Percentiles rank a stretch among this genome's conserved stretches.
Evolutionary conservation across 2,888 invertebrate species (phyloP).

Genomic region (Cynaeus angustus): DNA sequence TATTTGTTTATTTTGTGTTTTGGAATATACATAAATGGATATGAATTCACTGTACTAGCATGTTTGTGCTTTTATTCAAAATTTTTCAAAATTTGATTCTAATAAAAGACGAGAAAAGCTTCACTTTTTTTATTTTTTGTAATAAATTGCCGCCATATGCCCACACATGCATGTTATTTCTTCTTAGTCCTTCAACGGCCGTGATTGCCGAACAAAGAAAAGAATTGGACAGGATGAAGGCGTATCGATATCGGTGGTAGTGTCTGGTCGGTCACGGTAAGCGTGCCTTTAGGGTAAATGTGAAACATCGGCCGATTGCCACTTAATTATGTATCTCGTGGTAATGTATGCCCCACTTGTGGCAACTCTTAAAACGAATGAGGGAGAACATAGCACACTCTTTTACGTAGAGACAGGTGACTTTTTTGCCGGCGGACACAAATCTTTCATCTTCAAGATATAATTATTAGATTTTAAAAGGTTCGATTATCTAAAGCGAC

Average conservation of each 20-base stretch:
- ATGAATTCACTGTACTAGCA: no score
- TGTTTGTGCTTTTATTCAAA: no score
- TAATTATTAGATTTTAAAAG: constrained; percentile 23
- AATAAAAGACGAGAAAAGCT: no score
- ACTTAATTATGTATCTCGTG: constrained; percentile 65
- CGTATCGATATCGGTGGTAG: constrained; percentile 45
- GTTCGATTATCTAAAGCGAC: constrained; percentile 6
- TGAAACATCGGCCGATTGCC: constrained; percentile 62
- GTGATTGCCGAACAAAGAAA: constrained; percentile 38
- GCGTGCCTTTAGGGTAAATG: constrained; percentile 57
- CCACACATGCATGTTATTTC: no score
- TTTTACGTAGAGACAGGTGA: constrained; percentile 44
- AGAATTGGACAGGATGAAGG: constrained; percentile 29
- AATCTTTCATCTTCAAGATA: constrained; percentile 21
- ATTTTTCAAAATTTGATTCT: no score
- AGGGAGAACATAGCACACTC: constrained; percentile 30
- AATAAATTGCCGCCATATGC: no score
- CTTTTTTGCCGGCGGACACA: constrained; percentile 41
- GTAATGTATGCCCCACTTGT: constrained; percentile 65
- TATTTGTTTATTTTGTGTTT: no score
- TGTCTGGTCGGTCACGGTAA: constrained; percentile 57
- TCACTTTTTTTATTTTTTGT: no score
- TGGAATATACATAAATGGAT: no score
- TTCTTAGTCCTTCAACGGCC: background rate
- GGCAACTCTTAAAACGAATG: constrained; percentile 53